Evolutionary conservation across 1,140 invertebrate species (phyloP), one percentile per base, ranked within the genome.

Genomic region (Chrysoperla carnea): DNA sequence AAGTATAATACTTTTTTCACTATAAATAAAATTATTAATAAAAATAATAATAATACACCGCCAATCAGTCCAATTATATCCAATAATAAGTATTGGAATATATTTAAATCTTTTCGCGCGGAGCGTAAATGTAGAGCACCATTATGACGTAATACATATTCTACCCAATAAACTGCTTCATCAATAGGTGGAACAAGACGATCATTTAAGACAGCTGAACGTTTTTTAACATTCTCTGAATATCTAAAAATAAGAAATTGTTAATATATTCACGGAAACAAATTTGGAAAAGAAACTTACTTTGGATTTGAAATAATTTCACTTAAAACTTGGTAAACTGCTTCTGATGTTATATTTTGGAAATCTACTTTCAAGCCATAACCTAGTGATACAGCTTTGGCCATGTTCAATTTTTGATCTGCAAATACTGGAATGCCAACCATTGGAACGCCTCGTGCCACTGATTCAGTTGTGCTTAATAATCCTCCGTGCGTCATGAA

Each of bases 161-260:
- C 79, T 0, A 69, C 63, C 74, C 76, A 80, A 56, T 69, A 81
- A 1, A 76, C 61, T 0, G 75, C 75, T 0, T 68, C 69, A 11
- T 79, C 68, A 44, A 79, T 42, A 0, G 78, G 73, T 2, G 55
- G 54, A 8, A 60, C 50, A 8, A 65, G 67, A 36, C 72, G 66
- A 58, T 84, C 79, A 9, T 61, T 55, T 54, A 75, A 75, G 12
- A 73, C 65, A 35, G 52, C 58, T 8, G 76, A 75, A 9, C 73
- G 53, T 14, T 48, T 53, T 4, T 55, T 53, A 0, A 62, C 68
- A 17, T 59, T 61, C 36, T 57, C 12, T 8, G 53, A 51, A 56
- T 65, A 68, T 43, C 68, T 72, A 59, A 6, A 43, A 40, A 11
- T 6, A 12, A 23, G 17, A 23, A 23, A 23, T 3, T 23, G 17